Percentiles rank a stretch among this genome's conserved stretches.
phyloP scores from a whole-genome alignment of 2,888 invertebrate genomes.

The Drosophila ustulata region DNA sequence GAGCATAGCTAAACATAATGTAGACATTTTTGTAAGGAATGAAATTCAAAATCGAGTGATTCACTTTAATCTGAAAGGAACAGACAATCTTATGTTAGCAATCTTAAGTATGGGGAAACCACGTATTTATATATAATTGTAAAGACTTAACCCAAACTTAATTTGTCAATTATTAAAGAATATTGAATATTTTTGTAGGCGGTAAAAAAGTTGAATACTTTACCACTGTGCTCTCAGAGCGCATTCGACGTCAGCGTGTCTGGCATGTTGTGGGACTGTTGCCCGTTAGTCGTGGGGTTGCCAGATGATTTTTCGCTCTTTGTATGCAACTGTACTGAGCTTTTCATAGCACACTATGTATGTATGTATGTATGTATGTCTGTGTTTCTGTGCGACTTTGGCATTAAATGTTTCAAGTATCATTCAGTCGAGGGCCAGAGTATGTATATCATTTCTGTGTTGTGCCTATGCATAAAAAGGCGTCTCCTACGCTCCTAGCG shows the following conservation, averaged over 20 bases:
- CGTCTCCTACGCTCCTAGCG: constrained; percentile 30
- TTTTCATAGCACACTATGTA: constrained; percentile 1
- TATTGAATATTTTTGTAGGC: neutral
- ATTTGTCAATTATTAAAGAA: no score
- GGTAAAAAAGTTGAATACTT: neutral
- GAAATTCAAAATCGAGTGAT: no score
- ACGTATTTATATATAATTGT: no score
- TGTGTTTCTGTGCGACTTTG: constrained; percentile 26
- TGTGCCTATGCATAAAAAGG: constrained; percentile 30
- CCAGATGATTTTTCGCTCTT: constrained; percentile 42
- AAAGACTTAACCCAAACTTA: no score
- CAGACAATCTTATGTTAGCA: no score
- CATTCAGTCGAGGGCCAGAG: constrained; percentile 48
- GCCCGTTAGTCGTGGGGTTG: constrained; percentile 38
- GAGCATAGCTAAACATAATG: no score
- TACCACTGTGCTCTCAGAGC: constrained; percentile 32
- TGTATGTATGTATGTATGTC: constrained; percentile 10
- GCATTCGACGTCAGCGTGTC: constrained; percentile 34
- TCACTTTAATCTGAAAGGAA: no score
- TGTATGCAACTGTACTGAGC: constrained; percentile 51
- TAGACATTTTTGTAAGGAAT: no score
- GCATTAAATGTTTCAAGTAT: constrained; percentile 72
- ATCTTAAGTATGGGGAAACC: no score
- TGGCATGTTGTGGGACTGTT: constrained; percentile 30
- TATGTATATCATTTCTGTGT: constrained; percentile 59